Evolutionary conservation across 2,888 invertebrate genomes (phyloP), one percentile per base, ranked within the genome.

Genomic region (Dynastes hyllus): DNA sequence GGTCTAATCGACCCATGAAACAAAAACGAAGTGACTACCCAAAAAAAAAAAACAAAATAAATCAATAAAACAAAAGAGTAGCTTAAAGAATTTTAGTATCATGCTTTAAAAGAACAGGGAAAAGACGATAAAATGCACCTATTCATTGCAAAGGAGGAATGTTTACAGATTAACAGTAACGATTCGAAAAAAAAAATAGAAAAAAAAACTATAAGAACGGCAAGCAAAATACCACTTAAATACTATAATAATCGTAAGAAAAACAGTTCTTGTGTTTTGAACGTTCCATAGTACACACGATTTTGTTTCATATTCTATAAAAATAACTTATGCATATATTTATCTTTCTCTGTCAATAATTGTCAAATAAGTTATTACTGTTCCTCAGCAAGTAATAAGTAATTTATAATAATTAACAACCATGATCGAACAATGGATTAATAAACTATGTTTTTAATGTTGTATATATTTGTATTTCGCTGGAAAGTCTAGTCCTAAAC

Each of bases 81-180:
- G 81, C 81, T 81, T 81, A 80, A 79, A 81, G 55, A 67, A 81
- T 8, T 81, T 81, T 81, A 81, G 80, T 81, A 80, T 78, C 81
- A 80, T 76, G 81, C 79, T 78, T 80, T 65, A 80, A 78, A 80
- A 77, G 45, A 45, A 76, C 75, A 83, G 83, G 78, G 77, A 70
- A 76, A 77, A 83, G 83, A 79, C 73, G 65, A 45, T 61, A 79
- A 75, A 83, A 84, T 83, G 81, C 83, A 81, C 77, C 80, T 80
- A 83, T 84, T 80, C 79, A 81, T 84, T 84, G 83, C 84, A 82
- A 83, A 22, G 22, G 1, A 58, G 1, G 22, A 58, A 2, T 8
- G 8, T 11, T 8, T 11, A 45, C 45, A 22, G 22, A 22, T 58
- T 58, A 22, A 22, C 55, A 16, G 55, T 22, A 8, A 22, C 16